phyloP scores from a whole-genome alignment of 2,888 invertebrate genomes.

The Drosophila rellima region DNA sequence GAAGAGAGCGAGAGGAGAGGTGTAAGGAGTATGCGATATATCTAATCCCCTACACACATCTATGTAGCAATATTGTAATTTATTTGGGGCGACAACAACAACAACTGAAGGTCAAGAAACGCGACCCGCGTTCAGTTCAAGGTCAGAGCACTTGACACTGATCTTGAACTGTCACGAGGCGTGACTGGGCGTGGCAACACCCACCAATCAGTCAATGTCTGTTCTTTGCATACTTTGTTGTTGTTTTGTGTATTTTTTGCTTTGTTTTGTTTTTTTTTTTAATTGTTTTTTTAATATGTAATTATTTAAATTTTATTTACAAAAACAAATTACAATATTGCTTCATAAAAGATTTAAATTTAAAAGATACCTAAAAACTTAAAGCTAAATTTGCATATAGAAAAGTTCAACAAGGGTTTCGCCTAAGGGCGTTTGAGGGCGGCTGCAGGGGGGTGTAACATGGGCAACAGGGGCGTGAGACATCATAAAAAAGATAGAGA shows the following conservation, averaged over 20 bases:
- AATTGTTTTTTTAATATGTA: conserved; percentile 74
- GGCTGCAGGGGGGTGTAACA: conserved; percentile 17
- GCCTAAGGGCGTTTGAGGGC: neutral
- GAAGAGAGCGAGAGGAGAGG: neutral
- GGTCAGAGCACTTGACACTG: conserved; percentile 41
- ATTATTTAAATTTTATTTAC: conserved; percentile 84
- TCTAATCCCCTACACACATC: conserved; percentile 25
- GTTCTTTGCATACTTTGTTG: conserved; percentile 45
- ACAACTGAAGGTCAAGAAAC: conserved; percentile 26
- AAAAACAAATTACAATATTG: conserved; percentile 85
- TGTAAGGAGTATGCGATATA: neutral
- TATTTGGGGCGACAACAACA: conserved; percentile 45
- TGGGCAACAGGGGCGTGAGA: conserved; percentile 47
- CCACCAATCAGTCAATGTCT: neutral
- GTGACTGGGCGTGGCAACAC: conserved; percentile 10
- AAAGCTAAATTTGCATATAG: conserved; percentile 73
- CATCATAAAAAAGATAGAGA: conserved; percentile 29
- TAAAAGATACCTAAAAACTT: conserved; percentile 83
- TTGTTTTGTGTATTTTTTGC: conserved; percentile 77
- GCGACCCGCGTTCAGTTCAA: conserved; percentile 22
- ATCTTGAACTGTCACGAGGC: conserved; percentile 32
- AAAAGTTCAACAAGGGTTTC: conserved; percentile 61
- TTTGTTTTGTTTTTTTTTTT: conserved; percentile 71
- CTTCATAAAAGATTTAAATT: conserved; percentile 76
- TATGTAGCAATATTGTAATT: conserved; percentile 73